Evolutionary conservation across 2,797 vertebrate genomes (phyloP), one percentile per base, ranked within the genome.

Genomic region (Anguilla anguilla): DNA sequence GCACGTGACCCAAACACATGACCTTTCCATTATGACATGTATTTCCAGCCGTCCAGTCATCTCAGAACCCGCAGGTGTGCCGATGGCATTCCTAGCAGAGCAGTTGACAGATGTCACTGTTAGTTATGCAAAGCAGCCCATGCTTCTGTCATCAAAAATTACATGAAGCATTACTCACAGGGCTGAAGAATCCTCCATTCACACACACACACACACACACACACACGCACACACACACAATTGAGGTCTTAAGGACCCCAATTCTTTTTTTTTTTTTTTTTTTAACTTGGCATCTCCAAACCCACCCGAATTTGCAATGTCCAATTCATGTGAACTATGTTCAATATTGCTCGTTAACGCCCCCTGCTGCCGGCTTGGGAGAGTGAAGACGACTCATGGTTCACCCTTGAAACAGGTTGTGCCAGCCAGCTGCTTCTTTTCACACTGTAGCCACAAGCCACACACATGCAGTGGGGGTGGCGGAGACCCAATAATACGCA

Each of bases 51-150:
- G 9, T 7, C 77, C 17, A 81, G 9, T 49, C 77, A 81, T 2
- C 3, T n/a, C 13, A 51, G 53, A 55, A 31, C 11, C 11, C 17
- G 51, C 51, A 28, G n/a, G 49, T 35, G 28, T 57, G 22, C 82
- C 51, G 35, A 55, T 84, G 51, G 82, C 82, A 55, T 25, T 31
- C 11, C 22, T 28, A 28, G 51, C 49, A 28, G 11, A 53, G 39
- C 77, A 31, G 51, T 84, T 17, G 53, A 28, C 82, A 84, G 82
- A 84, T 84, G 82, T 57, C 82, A 84, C 82, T 31, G 11, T 55
- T 17, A 57, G 22, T 84, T 49, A 83, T 55, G n/a, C 25, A 31
- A 83, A 17, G 39, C 49, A 28, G 7, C n/a, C 49, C 25, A 17
- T 83, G 46, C 46, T 55, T n/a, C 13, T 53, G 49, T n/a, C 7